Conservation (phyloP, 2,797 vertebrate species). For the Aratinga solstitialis region DNA sequence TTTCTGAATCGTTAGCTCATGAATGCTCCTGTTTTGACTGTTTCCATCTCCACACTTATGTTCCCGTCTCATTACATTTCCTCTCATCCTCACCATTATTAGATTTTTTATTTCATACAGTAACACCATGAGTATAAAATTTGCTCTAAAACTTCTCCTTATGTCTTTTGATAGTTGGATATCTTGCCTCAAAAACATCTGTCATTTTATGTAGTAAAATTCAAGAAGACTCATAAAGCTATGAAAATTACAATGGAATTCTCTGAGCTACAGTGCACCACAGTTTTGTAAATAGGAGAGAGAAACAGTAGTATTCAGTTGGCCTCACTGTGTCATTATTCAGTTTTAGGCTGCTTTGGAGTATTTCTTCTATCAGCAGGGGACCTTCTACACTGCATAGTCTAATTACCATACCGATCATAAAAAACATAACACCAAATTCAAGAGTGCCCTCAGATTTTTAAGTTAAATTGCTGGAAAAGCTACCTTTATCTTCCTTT, state of each 20-base stretch:
- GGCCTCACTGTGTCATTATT: not conserved
- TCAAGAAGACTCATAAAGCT: not conserved
- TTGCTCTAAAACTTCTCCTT: not conserved
- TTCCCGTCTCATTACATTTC: not conserved
- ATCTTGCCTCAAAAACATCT: not conserved
- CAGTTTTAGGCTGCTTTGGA: not conserved
- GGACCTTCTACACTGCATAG: not conserved
- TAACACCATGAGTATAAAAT: not conserved
- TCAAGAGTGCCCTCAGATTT: not conserved
- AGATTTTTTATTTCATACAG: not conserved
- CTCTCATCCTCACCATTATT: not conserved
- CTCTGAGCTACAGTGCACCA: not conserved
- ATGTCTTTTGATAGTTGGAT: not conserved
- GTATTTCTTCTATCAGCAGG: not conserved
- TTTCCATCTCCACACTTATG: not conserved
- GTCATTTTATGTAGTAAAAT: not conserved
- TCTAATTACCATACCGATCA: not conserved
- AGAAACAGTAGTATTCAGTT: not conserved
- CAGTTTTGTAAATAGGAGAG: not conserved
- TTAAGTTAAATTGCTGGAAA: not conserved
- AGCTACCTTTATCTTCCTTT: not conserved
- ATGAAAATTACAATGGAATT: not conserved
- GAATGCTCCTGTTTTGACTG: not conserved
- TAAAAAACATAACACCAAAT: not conserved
- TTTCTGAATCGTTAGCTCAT: not conserved